phyloP scores from a whole-genome alignment of 2,888 invertebrate species.

The Fragum sueziense region DNA sequence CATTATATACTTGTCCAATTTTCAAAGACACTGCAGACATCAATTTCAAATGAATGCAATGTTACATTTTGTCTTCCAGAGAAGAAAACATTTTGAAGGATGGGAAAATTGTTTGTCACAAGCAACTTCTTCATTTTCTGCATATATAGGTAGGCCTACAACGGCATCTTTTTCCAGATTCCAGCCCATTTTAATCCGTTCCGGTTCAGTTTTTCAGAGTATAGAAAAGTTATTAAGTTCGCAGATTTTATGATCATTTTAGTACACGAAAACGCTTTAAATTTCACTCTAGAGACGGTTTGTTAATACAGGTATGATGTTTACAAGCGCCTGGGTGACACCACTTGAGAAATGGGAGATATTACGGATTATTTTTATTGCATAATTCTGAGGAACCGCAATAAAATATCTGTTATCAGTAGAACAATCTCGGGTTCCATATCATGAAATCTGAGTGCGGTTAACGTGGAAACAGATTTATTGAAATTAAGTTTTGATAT shows the following conservation, averaged over 20 bases:
- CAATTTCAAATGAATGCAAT: not conserved
- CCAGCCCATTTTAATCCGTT: too few relatives aligned
- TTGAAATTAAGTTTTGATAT: not conserved
- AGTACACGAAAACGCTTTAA: not conserved
- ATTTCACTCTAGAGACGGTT: not conserved
- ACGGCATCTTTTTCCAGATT: too few relatives aligned
- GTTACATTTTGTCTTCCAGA: not conserved
- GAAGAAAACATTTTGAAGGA: not conserved
- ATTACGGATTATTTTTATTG: constrained; percentile 1
- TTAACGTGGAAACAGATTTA: not conserved
- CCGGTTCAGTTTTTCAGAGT: not conserved
- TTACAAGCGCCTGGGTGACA: not conserved
- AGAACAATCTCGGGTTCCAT: not conserved
- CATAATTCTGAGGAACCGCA: constrained; percentile 2
- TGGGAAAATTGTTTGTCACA: not conserved
- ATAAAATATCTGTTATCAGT: constrained; percentile 2
- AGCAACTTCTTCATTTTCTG: not conserved
- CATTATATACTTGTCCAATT: not conserved
- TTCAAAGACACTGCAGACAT: not conserved
- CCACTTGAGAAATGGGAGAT: not conserved
- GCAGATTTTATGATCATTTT: not conserved
- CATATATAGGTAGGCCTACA: too few relatives aligned
- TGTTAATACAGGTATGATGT: constrained; percentile 1
- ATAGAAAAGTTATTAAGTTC: not conserved
- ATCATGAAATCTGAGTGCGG: not conserved